A percentile compares a stretch with the other conserved stretches of the same genome.
phyloP scores from a whole-genome alignment of 2,113 vertebrate species.

The Picathartes gymnocephalus region DNA sequence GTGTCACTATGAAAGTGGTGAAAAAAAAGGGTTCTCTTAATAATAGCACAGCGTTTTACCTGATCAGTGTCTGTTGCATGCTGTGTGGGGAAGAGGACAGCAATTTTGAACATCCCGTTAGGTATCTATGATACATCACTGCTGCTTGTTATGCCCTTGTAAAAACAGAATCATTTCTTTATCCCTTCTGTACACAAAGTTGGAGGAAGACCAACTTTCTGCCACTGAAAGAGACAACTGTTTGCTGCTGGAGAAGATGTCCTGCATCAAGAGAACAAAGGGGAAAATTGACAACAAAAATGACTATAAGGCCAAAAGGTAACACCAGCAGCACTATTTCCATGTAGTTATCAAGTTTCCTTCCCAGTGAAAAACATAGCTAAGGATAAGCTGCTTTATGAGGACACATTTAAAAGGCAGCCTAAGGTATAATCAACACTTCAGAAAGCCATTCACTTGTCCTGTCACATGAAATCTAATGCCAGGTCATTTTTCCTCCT shows the following conservation, averaged over 20 bases:
- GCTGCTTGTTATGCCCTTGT: background rate
- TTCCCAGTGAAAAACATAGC: background rate
- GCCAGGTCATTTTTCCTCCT: background rate
- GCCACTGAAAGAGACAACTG: constrained; percentile 71
- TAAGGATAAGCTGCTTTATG: constrained; percentile 17
- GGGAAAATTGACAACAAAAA: constrained; percentile 66
- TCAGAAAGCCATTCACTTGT: background rate
- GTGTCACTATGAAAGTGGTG: background rate
- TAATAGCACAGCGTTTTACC: background rate
- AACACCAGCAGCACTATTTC: background rate
- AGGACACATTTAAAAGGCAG: background rate
- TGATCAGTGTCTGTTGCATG: background rate
- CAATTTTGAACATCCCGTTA: background rate
- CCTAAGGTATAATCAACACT: constrained; percentile 1
- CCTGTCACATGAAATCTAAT: constrained; percentile 5
- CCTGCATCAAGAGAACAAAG: constrained; percentile 67
- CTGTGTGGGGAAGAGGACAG: background rate
- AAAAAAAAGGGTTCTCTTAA: background rate
- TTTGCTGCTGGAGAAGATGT: constrained; percentile 73
- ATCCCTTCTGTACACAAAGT: constrained; percentile 28
- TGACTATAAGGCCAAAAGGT: constrained; percentile 68
- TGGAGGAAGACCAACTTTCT: constrained; percentile 65
- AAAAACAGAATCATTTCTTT: background rate
- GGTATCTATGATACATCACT: background rate
- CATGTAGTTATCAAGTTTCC: constrained; percentile 5